A percentile compares a stretch with the other conserved stretches of the same genome.
phyloP scores from a whole-genome alignment of 64 coral and sea anemone species.

The Dendrophyllia cribrosa region DNA sequence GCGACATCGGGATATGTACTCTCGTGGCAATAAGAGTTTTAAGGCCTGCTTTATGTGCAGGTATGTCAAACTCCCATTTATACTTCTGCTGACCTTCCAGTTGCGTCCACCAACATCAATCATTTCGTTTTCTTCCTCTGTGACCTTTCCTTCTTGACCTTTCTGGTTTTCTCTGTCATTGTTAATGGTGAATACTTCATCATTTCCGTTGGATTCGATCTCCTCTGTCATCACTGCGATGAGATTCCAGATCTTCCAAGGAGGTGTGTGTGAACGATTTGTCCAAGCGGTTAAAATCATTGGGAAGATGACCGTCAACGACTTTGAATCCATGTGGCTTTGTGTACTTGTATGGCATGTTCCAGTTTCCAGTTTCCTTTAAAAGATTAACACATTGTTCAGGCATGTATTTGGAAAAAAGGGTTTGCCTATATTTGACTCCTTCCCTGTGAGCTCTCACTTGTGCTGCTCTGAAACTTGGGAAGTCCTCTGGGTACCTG shows the following conservation, averaged over 20 bases:
- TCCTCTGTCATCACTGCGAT: background rate
- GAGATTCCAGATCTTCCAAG: background rate
- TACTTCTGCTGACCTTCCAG: background rate
- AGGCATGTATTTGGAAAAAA: slow-evolving; percentile 17
- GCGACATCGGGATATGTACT: slow-evolving; percentile 52
- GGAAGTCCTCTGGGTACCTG: too few species aligned
- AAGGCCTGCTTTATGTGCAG: slow-evolving; percentile 61
- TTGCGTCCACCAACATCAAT: background rate
- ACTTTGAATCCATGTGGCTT: slow-evolving; percentile 7
- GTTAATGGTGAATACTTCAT: background rate
- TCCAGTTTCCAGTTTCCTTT: slow-evolving; percentile 18
- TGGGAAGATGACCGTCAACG: background rate
- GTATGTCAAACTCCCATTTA: slow-evolving; percentile 36
- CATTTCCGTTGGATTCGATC: background rate
- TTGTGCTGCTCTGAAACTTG: too few species aligned
- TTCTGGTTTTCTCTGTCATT: too few species aligned
- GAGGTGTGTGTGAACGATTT: slow-evolving; percentile 11
- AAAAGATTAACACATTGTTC: slow-evolving; percentile 12
- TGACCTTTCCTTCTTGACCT: background rate
- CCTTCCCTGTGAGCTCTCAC: too few species aligned
- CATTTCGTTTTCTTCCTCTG: background rate
- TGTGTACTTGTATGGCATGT: background rate
- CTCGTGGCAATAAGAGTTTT: slow-evolving; percentile 60
- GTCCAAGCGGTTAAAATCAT: background rate
- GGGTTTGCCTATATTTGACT: too few species aligned